Evolutionary conservation across 2,888 invertebrate genomes (phyloP).

Genomic region (Myopa testacea): DNA sequence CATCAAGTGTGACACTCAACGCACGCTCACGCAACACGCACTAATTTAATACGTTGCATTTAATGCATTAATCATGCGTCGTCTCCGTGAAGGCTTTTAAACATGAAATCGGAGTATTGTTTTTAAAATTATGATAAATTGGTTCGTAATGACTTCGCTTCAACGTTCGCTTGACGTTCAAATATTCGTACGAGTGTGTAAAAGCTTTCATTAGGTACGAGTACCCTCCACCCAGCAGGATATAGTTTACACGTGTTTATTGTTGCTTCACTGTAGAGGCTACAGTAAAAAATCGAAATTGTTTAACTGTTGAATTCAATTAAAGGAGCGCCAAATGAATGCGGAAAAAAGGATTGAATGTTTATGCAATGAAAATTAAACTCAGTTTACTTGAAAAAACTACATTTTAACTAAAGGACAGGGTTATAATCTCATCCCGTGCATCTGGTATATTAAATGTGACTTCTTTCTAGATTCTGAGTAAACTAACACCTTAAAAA

Average conservation of each 20-base stretch:
- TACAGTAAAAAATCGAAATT: neutral
- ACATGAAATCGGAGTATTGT: neutral
- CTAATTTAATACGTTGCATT: neutral
- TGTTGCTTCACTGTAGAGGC: no score
- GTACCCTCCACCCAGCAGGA: no score
- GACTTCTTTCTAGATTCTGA: no score
- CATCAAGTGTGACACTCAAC: neutral
- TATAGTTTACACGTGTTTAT: no score
- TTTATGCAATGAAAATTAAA: no score
- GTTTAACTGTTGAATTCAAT: neutral
- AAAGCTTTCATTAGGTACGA: neutral
- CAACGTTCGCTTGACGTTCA: neutral
- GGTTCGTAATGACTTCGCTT: slow-evolving; percentile 18
- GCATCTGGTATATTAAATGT: no score
- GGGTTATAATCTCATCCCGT: no score
- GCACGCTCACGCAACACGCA: neutral
- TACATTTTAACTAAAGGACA: no score
- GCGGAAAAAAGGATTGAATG: neutral
- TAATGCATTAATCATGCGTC: neutral
- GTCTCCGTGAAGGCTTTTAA: neutral
- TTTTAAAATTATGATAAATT: slow-evolving; percentile 31
- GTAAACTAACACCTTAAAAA: no score
- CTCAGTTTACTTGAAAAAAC: no score
- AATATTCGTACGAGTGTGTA: neutral
- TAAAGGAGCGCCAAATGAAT: neutral